Evolutionary conservation across 2,113 vertebrate species (phyloP).

Genomic region (Malaclemys terrapin): DNA sequence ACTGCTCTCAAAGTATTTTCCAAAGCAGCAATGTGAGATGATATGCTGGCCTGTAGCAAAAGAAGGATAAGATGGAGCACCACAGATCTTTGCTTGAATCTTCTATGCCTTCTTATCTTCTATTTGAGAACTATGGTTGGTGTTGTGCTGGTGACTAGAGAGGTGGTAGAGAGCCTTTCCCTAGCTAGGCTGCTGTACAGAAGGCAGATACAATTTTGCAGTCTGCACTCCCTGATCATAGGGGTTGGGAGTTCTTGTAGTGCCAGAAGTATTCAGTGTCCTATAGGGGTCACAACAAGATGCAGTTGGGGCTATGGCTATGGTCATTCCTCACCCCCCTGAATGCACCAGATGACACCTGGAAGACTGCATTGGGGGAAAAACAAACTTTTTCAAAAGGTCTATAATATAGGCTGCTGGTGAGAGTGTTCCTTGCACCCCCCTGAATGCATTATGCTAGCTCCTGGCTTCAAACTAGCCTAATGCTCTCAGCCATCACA

Average conservation of each 20-base stretch:
- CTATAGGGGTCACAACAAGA: accelerated
- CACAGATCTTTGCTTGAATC: background rate
- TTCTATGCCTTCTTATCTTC: background rate
- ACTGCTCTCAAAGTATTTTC: accelerated
- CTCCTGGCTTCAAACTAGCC: background rate
- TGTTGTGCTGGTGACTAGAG: background rate
- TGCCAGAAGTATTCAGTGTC: background rate
- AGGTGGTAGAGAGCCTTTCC: background rate
- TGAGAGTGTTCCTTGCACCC: no score
- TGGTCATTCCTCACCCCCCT: background rate
- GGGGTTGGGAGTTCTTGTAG: accelerated
- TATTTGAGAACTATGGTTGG: background rate
- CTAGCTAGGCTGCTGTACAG: background rate
- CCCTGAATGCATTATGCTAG: background rate
- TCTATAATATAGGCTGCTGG: accelerated
- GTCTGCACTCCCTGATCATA: background rate
- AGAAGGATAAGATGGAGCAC: background rate
- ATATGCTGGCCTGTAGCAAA: background rate
- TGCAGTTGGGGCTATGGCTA: background rate
- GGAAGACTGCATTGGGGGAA: accelerated
- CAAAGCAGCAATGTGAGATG: background rate
- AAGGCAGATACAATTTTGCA: background rate
- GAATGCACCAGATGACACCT: background rate
- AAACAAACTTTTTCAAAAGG: accelerated
- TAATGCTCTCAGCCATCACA: background rate